These are phyloP conservation scores for Cephus sareptanus DNA, from an alignment of 2,888 invertebrate genomes.

Conservation along the genomic window DNA sequence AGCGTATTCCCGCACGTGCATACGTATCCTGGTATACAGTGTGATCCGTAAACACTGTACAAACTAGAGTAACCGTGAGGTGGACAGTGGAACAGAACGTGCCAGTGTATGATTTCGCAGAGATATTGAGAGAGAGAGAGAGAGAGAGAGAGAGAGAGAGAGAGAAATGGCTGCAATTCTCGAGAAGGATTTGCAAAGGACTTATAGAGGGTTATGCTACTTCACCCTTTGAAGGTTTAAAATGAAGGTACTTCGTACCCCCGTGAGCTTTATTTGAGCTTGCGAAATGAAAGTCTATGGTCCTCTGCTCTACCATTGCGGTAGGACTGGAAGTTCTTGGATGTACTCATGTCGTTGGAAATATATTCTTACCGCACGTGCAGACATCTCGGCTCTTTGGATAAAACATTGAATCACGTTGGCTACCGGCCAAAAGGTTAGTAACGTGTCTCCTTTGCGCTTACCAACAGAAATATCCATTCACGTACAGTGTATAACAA, in stretches of 20 bases:
- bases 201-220: background rate
- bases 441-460: constrained; percentile 31
- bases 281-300: background rate
- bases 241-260: background rate
- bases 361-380: background rate
- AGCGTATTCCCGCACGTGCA: background rate
- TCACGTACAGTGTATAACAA: constrained; percentile 26
- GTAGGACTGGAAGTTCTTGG: background rate
- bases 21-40: background rate
- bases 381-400: constrained; percentile 16
- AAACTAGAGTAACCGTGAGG: background rate
- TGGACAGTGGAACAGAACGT: background rate
- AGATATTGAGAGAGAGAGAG: background rate
- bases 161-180: background rate
- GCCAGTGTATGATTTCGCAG: background rate
- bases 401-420: constrained; percentile 42
- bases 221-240: background rate
- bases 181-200: background rate
- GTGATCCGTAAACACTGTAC: background rate
- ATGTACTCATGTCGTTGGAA: background rate
- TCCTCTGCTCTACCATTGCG: background rate
- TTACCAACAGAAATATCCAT: constrained; percentile 38
- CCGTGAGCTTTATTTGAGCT: background rate
- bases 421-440: constrained; percentile 46
- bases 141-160: no score